Percentiles rank a stretch among this genome's conserved stretches.
These are phyloP conservation scores for Microplitis mediator DNA, from an alignment of 1,140 invertebrate genomes.

Conservation along the genomic window DNA sequence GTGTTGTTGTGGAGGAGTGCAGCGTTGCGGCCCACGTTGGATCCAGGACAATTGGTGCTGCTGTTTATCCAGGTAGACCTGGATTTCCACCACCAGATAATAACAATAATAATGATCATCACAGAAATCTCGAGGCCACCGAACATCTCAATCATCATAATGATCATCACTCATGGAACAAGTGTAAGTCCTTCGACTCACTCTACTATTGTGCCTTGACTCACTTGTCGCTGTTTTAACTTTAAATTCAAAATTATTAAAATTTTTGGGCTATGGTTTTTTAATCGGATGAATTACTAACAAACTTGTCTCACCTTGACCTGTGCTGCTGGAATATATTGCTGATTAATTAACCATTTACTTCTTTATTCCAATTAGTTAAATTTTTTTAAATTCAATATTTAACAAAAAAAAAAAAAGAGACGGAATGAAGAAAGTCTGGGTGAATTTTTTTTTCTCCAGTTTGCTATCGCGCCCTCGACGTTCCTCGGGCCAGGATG, in stretches of 20 bases:
- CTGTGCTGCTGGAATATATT: too few relatives aligned
- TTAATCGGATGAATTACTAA: too few relatives aligned
- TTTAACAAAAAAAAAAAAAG: not conserved
- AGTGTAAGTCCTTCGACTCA: conserved; percentile 53
- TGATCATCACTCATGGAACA: conserved; percentile 54
- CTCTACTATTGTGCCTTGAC: not conserved
- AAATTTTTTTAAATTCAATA: not conserved
- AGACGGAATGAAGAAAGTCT: not conserved
- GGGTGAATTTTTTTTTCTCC: not conserved
- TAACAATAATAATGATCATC: conserved; percentile 60
- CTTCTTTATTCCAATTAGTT: too few relatives aligned
- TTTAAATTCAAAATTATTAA: not conserved
- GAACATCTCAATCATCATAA: conserved; percentile 44
- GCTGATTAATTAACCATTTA: too few relatives aligned
- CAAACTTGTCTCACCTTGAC: too few relatives aligned
- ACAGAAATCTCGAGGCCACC: conserved; percentile 52
- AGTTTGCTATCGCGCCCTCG: conserved; percentile 21
- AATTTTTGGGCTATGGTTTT: not conserved
- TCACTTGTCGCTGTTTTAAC: too few relatives aligned
- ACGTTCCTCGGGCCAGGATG: conserved; percentile 28
- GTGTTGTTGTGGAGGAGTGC: conserved; percentile 25
- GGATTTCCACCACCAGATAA: conserved; percentile 47
- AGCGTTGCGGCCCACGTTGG: conserved; percentile 29
- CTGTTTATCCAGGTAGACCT: conserved; percentile 16
- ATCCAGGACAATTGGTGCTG: conserved; percentile 9